Evolutionary conservation across 64 coral and sea anemone genomes (phyloP), one percentile per base, ranked within the genome.

Genomic region (Pocillopora verrucosa): DNA sequence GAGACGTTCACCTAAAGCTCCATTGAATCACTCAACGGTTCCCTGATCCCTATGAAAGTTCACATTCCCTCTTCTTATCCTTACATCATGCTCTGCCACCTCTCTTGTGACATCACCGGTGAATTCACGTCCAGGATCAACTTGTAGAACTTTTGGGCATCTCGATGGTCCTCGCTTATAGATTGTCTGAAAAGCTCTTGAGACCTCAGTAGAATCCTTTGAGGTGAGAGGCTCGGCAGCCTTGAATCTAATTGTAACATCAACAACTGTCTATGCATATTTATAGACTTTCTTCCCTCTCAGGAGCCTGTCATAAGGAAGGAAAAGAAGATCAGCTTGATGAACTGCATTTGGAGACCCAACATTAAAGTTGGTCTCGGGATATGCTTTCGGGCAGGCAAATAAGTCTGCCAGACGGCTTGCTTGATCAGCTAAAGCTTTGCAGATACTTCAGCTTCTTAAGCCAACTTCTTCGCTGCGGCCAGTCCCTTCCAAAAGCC

Each of bases 241-340:
- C 41, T 30, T 30, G 30, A 30, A 51, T 51, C 41, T 4, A 51
- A 51, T 30, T 30, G 30, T 30, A 51, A 51, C 41, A 51, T 51
- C 41, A 51, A 51, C 3, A 51, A 51, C 41, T 51, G 7, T 4
- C 41, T 4, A 51, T 51, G 41, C 41, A 7, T 51, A 51, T 7
- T 4, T 51, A 51, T 7, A 51, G 41, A 51, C 41, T 65, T 24
- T 77, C 79, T 26, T 36, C 70, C 72, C 69, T 67, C 37, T 89
- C 12, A 5, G 74, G 35, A 76, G 86, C 70, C 58, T 88, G 79
- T 93, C 92, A 60, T 81, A 86, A 37, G 86, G 92, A 38, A 93
- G 35, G 74, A 93, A 93, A 67, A 93, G 87, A 51, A 93, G 38
- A 68, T 93, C 92, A 79, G 92, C 92, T 59, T 89, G 92, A 70